Evolutionary conservation across 2,797 vertebrate species (phyloP).

Genomic region (Parauchenoglanis punctatus): DNA sequence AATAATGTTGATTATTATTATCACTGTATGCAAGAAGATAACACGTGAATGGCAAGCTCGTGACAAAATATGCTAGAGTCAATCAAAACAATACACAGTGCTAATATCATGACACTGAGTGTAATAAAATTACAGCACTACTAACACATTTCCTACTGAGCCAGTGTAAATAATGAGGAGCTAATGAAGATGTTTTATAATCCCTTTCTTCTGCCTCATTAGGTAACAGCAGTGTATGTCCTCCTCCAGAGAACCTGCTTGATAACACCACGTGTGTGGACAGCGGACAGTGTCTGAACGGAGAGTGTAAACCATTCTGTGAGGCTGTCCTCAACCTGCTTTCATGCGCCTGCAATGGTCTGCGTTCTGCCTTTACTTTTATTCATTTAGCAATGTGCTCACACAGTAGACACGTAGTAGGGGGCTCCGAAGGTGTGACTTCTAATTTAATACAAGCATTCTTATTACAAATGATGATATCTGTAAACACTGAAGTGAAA

Average conservation of each 20-base stretch:
- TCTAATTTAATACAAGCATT: not conserved
- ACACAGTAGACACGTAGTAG: not conserved
- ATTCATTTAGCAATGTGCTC: not conserved
- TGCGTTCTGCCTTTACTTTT: constrained; percentile 31
- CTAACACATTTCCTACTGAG: not conserved
- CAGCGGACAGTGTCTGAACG: constrained; percentile 84
- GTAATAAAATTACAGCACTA: not conserved
- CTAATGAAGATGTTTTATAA: not conserved
- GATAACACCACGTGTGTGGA: constrained; percentile 88
- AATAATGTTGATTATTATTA: not conserved
- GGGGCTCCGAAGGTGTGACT: not conserved
- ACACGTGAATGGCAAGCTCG: not conserved
- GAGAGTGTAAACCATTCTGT: constrained; percentile 93
- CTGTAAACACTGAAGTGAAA: not conserved
- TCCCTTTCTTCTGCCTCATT: constrained; percentile 13
- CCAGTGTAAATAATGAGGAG: not conserved
- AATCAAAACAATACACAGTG: not conserved
- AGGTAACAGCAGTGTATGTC: constrained; percentile 91
- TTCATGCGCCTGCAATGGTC: constrained; percentile 92
- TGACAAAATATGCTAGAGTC: not conserved
- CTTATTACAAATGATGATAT: not conserved
- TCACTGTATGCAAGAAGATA: not conserved
- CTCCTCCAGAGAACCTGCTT: constrained; percentile 82
- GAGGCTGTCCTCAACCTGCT: constrained; percentile 78
- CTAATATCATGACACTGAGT: not conserved